A percentile compares a stretch with the other conserved stretches of the same genome.
These are phyloP conservation scores for Diadegma fenestrale DNA, from an alignment of 2,888 invertebrate genomes.

Conservation along the genomic window DNA sequence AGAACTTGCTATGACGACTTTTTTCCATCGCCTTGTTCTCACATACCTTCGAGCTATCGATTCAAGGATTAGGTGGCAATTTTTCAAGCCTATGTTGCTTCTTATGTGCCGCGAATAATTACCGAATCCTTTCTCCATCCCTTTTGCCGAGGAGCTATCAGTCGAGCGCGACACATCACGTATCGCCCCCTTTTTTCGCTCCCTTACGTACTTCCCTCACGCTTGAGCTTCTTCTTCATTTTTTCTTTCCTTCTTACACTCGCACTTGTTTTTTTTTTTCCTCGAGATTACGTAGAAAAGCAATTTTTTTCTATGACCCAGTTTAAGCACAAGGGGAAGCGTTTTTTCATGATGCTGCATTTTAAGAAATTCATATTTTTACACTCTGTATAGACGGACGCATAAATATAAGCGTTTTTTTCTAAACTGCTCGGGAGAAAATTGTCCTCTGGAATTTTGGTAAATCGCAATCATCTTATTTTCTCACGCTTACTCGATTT, in stretches of 20 bases:
- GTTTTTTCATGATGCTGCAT: constrained; percentile 65
- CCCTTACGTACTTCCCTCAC: constrained; percentile 59
- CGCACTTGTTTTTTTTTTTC: constrained; percentile 64
- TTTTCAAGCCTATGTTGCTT: constrained; percentile 81
- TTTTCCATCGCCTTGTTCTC: constrained; percentile 69
- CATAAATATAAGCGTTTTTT: background rate
- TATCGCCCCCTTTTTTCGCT: constrained; percentile 43
- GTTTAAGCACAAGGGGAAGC: constrained; percentile 45
- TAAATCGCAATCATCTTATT: constrained; percentile 25
- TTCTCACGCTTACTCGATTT: constrained; percentile 32
- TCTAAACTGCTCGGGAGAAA: background rate
- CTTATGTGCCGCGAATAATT: constrained; percentile 79
- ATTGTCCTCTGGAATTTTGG: background rate
- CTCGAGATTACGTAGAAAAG: constrained; percentile 70
- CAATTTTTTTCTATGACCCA: constrained; percentile 66
- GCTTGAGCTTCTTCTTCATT: constrained; percentile 64
- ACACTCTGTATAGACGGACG: background rate
- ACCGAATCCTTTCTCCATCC: constrained; percentile 73
- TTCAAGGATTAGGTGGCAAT: constrained; percentile 83
- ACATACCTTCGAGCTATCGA: constrained; percentile 78
- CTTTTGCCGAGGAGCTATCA: constrained; percentile 25
- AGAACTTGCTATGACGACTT: constrained; percentile 26
- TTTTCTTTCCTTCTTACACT: constrained; percentile 38
- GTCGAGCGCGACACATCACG: constrained; percentile 50
- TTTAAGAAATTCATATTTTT: constrained; percentile 27